Base-by-base conservation (phyloP, 2,888 invertebrate genomes). In the Pristionchus japonicus region DNA sequence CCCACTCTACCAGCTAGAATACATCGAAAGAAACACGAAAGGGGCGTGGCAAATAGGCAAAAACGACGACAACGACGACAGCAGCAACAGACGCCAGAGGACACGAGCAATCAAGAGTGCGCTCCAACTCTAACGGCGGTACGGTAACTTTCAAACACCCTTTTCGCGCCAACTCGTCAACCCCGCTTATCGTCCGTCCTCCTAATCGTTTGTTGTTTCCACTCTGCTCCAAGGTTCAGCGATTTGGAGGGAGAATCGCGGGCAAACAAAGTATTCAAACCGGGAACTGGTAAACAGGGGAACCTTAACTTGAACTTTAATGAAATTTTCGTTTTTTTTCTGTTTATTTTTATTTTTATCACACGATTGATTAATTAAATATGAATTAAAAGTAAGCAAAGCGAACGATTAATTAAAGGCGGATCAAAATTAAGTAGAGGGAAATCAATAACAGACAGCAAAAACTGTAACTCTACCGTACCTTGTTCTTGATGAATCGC, bases 151-250 rank as follows among this genome's bases (percentile, higher is more conserved):
- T 83, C 52, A 37, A 83, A 83, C 23, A 34, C 20, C 7, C 17
- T 52, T 52, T 83, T 83, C 82, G 82, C 82, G 82, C 82, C 82
- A 83, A 83, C 27, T 3, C 4, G 82, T 83, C 82, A 52, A 80
- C 31, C 7, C 13, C 43, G n/a, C 49, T 83, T 83, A 83, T 83
- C 82, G 82, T 52, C 27, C 37, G 47, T 20, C 52, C 52, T 52
- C 47, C 82, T 83, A 83, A 83, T 83, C 82, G 11, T 23, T 83
- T 83, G 82, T 83, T 49, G 52, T 49, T 83, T 49, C 23, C 47
- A 52, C 52, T 52, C 34, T 83, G 27, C 47, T 11, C 80, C 23
- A 47, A 27, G 80, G 43, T 83, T 52, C 31, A 43, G 82, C 37
- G 20, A 70, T 31, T 64, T 70, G 37, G 70, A 70, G 70, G 70